Evolutionary conservation across 2,797 vertebrate species (phyloP), one percentile per base, ranked within the genome.

Genomic region (Denticeps clupeoides): DNA sequence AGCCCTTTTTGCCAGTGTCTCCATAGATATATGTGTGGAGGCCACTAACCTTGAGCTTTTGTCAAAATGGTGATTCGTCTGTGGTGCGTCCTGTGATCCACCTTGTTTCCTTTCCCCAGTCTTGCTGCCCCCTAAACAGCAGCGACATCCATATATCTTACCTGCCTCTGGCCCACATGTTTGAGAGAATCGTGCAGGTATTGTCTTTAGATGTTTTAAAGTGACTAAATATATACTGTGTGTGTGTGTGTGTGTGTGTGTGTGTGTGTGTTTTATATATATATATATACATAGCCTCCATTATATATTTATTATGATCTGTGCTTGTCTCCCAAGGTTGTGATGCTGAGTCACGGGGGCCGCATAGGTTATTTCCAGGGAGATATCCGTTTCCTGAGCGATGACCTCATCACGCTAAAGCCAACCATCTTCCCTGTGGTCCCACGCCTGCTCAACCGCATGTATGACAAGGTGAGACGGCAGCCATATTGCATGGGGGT

Each of bases 291-390:
- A n/a, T n/a, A n/a, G n/a, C n/a, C n/a, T n/a, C n/a, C 18, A 19
- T 19, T 19, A 18, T 19, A 3, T 18, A 19, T 18, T 19, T 18
- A 3, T 19, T 18, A 18, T 19, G 2, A 28, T 16, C 1, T 15
- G 8, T 45, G 3, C 13, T 19, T 32, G 48, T 60, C n/a, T 32
- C 33, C 29, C 48, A 59, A 99, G 95, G 80, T 78, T 33, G 81
- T 92, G 10, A 19, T 91, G 55, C 79, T 98, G 53, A 76, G 84
- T 60, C 87, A 96, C 0, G 95, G 95, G 15, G 93, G 74, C 58
- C 82, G 85, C 41, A 94, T 99, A 51, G 95, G 95, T 58, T 98
- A 82, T 75, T 97, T 99, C 68, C 93, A 95, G 72, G 95, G 95
- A 16, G 93, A 99, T 62, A 92, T 97, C 61, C 83, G 91, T 31